Evolutionary conservation across 2,888 invertebrate species (phyloP), one percentile per base, ranked within the genome.

Genomic region (Cacoxenus indagator): DNA sequence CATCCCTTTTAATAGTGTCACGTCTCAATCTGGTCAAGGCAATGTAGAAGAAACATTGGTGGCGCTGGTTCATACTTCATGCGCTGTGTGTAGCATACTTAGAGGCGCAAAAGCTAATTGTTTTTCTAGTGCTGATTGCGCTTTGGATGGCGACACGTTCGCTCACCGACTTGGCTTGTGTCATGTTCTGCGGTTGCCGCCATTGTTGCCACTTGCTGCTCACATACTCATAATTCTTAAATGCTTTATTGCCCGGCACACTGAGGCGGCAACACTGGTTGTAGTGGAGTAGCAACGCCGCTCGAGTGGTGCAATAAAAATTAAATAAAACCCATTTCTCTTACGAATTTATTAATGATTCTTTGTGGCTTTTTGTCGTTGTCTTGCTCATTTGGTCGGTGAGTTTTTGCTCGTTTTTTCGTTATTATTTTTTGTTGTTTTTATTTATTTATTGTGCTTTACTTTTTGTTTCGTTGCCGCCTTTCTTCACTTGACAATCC

Each of bases 291-390:
- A 11, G 1, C 22, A 11, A 27, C 57, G 26, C 11, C 5, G 6
- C 59, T 31, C 37, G 59, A 59, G 62, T 45, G 26, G 62, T 17
- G 76, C 75, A 81, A 80, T 81, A 79, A 78, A 80, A 80, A 81
- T 80, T 81, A 80, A 80, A 80, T 78, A 79, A 79, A 81, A 81
- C 78, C 73, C 79, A 78, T 81, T 76, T 75, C 76, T 76, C 74
- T 78, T 76, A 80, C 76, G 79, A 81, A 80, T 80, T 79, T 80
- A 76, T 76, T 78, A 81, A 79, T 79, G 79, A 75, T 72, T 65
- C 67, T 64, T 29, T 69, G 68, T 61, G 37, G 59, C 64, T 45
- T 64, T 64, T 43, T 14, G 26, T 54, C 45, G 26, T 27, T 65
- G 27, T 65, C 29, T 46, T 64, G 3, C 19, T 48, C 19, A 48